A percentile compares a stretch with the other conserved stretches of the same genome.
Conservation (phyloP, 2,113 vertebrate species). For the Turnix velox region DNA sequence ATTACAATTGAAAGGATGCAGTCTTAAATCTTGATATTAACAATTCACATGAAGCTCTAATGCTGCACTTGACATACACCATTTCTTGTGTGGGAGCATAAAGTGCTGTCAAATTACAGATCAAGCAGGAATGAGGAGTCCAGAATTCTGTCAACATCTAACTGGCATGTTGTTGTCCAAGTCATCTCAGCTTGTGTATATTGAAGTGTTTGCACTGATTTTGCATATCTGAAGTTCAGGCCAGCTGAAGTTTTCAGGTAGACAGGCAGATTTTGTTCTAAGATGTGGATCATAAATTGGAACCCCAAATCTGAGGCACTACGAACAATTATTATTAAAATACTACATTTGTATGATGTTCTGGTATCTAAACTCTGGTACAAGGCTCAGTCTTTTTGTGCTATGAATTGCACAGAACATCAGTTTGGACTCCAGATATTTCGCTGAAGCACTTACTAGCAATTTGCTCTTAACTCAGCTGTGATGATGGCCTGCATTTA, state of each 20-base stretch:
- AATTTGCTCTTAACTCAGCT: not conserved
- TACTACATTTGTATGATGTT: not conserved
- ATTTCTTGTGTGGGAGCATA: accelerated
- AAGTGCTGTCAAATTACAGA: not conserved
- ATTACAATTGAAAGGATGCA: not conserved
- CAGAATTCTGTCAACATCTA: not conserved
- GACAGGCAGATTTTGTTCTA: not conserved
- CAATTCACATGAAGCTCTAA: not conserved
- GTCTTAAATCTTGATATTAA: not conserved
- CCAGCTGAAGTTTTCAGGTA: not conserved
- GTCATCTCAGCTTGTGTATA: not conserved
- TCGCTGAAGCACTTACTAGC: not conserved
- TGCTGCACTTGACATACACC: not conserved
- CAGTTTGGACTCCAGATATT: not conserved
- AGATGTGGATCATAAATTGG: not conserved
- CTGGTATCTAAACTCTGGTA: not conserved
- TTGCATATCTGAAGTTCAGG: not conserved
- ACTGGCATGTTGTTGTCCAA: not conserved
- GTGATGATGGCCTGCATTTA: not conserved
- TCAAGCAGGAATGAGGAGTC: not conserved
- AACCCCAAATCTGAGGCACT: not conserved
- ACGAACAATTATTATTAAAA: not conserved
- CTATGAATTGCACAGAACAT: not conserved
- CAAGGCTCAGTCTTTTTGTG: not conserved
- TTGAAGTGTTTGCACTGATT: not conserved